Evolutionary conservation across 2,888 invertebrate species (phyloP).

Genomic region (Drosophila prolongata): DNA sequence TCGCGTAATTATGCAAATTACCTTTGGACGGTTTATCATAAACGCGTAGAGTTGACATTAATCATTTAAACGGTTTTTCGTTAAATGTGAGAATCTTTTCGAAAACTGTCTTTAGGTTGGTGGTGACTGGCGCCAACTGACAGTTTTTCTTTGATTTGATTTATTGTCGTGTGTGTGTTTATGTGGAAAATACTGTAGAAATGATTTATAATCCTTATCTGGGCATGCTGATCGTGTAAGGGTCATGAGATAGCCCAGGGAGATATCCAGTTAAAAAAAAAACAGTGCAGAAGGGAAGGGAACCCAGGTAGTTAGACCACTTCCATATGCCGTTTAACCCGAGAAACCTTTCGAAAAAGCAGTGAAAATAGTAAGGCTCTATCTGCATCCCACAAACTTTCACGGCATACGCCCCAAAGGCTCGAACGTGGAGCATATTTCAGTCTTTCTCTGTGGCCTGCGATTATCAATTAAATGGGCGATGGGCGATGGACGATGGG

Average conservation of each 20-base stretch:
- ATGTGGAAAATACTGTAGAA: conserved; percentile 73
- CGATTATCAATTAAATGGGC: conserved; percentile 66
- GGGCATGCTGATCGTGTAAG: conserved; percentile 62
- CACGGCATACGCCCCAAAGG: conserved; percentile 71
- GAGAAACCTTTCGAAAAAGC: conserved; percentile 49
- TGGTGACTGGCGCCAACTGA: conserved; percentile 74
- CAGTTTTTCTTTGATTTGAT: conserved; percentile 66
- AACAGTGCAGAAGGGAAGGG: conserved; percentile 24
- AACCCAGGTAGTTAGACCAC: conserved; percentile 33
- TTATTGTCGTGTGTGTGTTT: conserved; percentile 57
- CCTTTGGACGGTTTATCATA: conserved; percentile 58
- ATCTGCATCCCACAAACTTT: conserved; percentile 61
- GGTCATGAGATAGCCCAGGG: conserved; percentile 49
- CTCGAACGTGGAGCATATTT: conserved; percentile 72
- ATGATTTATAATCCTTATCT: conserved; percentile 79
- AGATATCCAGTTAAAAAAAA: conserved; percentile 25
- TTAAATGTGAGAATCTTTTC: conserved; percentile 69
- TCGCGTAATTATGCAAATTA: conserved; percentile 69
- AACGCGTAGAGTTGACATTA: conserved; percentile 69
- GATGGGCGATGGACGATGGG: conserved; percentile 17
- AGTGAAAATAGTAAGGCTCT: conserved; percentile 27
- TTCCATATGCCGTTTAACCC: conserved; percentile 28
- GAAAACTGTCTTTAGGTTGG: conserved; percentile 50
- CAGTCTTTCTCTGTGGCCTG: conserved; percentile 53
- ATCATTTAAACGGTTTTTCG: conserved; percentile 64